These are phyloP conservation scores for Trichonephila clavipes DNA, from an alignment of 1,140 invertebrate species.

Conservation along the genomic window DNA sequence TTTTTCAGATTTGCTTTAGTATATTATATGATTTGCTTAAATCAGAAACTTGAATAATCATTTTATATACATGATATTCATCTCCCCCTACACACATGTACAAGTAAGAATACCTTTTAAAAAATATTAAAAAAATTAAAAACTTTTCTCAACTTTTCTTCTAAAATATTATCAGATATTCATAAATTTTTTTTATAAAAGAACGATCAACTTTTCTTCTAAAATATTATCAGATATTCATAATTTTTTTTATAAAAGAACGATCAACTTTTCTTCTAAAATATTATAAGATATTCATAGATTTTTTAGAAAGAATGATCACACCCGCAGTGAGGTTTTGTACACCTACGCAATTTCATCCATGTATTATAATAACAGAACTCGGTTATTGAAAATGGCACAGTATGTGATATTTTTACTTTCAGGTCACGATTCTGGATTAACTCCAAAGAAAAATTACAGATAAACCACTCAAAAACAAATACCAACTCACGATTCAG, in stretches of 20 bases:
- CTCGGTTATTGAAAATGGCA: conserved; percentile 53
- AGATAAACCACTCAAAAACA: conserved; percentile 54
- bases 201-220: too few species aligned
- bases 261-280: neutral
- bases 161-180: neutral
- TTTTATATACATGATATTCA: too few species aligned
- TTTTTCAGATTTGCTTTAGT: too few species aligned
- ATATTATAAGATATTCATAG: neutral
- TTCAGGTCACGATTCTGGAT: conserved; percentile 49
- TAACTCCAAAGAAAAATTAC: conserved; percentile 39
- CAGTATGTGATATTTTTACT: neutral
- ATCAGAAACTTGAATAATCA: too few species aligned
- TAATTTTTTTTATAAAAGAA: too few species aligned
- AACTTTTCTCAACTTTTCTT: neutral
- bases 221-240: neutral
- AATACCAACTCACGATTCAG: conserved; percentile 63
- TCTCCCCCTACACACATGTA: too few species aligned
- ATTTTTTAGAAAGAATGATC: neutral
- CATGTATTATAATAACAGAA: conserved; percentile 15
- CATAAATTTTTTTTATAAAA: neutral
- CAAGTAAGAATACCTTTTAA: too few species aligned
- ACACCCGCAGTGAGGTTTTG: neutral
- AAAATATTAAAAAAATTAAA: too few species aligned
- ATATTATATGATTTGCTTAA: too few species aligned
- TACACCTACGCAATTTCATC: conserved; percentile 44